Evolutionary conservation across 2,888 invertebrate genomes (phyloP).

Genomic region (Mamestra brassicae): DNA sequence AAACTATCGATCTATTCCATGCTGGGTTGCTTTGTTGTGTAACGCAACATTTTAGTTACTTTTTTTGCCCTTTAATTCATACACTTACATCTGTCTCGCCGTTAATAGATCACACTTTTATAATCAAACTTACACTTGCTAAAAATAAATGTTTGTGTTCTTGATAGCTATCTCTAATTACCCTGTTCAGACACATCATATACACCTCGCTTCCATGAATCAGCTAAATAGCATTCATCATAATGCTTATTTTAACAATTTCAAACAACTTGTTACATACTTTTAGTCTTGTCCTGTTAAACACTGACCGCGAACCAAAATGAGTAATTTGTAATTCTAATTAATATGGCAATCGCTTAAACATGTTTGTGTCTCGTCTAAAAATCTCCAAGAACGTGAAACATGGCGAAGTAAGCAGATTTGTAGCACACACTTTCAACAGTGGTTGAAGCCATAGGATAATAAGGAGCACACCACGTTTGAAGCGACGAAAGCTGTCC

Average conservation of each 20-base stretch:
- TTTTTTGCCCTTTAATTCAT: constrained; percentile 23
- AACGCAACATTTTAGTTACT: constrained; percentile 21
- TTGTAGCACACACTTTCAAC: not conserved
- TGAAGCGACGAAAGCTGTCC: not conserved
- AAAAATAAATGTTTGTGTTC: constrained; percentile 13
- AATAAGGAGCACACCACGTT: not conserved
- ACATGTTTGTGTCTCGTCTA: constrained; percentile 24
- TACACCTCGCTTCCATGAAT: constrained; percentile 24
- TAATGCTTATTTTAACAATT: constrained; percentile 34
- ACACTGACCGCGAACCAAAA: constrained; percentile 47
- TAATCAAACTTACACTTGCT: constrained; percentile 4
- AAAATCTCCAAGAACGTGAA: not conserved
- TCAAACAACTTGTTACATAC: constrained; percentile 46
- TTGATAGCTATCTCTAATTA: constrained; percentile 37
- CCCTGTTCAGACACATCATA: constrained; percentile 17
- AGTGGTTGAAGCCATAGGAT: not conserved
- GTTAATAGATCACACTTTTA: not conserved
- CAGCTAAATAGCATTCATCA: constrained; percentile 16
- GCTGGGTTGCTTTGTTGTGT: constrained; percentile 39
- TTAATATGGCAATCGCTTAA: constrained; percentile 29
- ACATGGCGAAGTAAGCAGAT: constrained; percentile 1
- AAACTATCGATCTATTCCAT: constrained; percentile 55
- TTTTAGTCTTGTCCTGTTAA: constrained; percentile 60
- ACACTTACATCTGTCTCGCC: not conserved
- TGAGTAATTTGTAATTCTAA: constrained; percentile 56